Conservation (phyloP, 2,888 invertebrate genomes). For the Nemotelus nigrinus region DNA sequence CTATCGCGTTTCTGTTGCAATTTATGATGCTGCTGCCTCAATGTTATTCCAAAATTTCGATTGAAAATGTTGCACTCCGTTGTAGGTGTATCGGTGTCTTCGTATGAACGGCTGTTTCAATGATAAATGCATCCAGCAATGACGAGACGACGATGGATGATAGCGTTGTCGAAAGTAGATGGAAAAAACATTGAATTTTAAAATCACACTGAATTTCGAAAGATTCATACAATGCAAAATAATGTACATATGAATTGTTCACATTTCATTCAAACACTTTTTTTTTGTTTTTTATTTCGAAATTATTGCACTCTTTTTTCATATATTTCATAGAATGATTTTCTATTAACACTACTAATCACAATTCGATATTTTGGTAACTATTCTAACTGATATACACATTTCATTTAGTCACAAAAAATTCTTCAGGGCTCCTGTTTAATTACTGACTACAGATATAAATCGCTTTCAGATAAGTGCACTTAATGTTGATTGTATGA, state of each 20-base stretch:
- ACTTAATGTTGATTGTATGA: too few relatives aligned
- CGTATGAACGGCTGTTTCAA: conserved; percentile 33
- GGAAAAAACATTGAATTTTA: conserved; percentile 2
- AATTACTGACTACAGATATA: too few relatives aligned
- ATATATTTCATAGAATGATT: neutral
- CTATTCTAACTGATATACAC: neutral
- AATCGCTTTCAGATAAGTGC: too few relatives aligned
- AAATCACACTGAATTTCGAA: conserved; percentile 3
- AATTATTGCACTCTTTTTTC: neutral
- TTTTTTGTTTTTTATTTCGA: too few relatives aligned
- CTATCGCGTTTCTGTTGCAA: conserved; percentile 21
- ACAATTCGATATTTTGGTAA: conserved; percentile 38
- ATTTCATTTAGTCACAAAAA: conserved; percentile 15
- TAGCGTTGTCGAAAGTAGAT: neutral
- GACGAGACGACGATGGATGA: neutral
- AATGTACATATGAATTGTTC: neutral
- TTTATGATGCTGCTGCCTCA: neutral
- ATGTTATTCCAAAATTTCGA: conserved; percentile 29
- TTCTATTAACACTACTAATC: conserved; percentile 16
- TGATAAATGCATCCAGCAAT: conserved; percentile 15
- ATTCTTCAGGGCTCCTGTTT: too few relatives aligned
- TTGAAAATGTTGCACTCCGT: conserved; percentile 26
- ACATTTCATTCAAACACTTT: neutral
- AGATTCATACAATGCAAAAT: neutral
- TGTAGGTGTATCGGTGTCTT: conserved; percentile 44